Conservation (phyloP, 2,113 vertebrate genomes). For the Lasiurus cinereus region DNA sequence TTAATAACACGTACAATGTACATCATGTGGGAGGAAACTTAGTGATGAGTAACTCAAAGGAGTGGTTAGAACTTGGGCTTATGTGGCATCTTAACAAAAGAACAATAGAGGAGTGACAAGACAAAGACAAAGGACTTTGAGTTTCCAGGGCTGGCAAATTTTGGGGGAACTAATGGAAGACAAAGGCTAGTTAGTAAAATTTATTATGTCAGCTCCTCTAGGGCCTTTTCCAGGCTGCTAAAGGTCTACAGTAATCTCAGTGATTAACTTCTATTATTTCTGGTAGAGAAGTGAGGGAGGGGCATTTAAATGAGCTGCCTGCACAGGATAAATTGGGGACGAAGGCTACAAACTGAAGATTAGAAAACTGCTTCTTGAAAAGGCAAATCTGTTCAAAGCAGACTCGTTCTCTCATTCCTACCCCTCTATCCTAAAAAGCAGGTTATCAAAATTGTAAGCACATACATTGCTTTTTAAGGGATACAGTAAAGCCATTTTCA, state of each 20-base stretch:
- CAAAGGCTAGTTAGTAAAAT: background rate
- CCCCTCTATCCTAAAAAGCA: background rate
- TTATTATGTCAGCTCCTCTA: background rate
- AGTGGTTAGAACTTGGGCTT: background rate
- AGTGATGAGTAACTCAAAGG: background rate
- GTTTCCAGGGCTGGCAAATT: background rate
- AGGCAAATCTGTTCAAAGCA: background rate
- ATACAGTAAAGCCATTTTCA: constrained; percentile 7
- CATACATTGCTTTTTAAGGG: background rate
- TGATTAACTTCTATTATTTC: background rate
- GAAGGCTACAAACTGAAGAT: background rate
- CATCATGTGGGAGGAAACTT: background rate
- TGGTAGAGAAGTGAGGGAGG: background rate
- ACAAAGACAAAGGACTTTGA: background rate
- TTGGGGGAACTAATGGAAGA: background rate
- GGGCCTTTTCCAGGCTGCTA: background rate
- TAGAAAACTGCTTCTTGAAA: constrained; percentile 36
- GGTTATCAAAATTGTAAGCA: constrained; percentile 8
- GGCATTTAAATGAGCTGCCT: background rate
- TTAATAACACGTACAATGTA: background rate
- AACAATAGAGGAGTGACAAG: background rate
- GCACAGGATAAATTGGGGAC: background rate
- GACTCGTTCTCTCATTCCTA: background rate
- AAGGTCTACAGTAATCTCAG: background rate
- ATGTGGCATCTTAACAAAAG: background rate